Evolutionary conservation across 2,797 vertebrate species (phyloP).

Genomic region (Brachyrhaphis roseni): DNA sequence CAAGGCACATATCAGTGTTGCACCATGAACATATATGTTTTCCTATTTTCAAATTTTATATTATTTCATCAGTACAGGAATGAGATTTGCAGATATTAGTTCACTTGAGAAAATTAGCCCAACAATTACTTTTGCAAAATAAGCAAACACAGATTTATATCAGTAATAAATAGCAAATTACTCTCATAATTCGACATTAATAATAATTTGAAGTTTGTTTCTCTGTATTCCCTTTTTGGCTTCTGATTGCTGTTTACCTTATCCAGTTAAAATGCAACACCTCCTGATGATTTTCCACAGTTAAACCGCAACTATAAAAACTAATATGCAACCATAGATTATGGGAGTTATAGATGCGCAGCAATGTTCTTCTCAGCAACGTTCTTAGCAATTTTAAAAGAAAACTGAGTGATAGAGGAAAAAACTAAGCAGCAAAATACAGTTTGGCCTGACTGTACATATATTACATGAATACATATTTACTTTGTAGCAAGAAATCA

Average conservation of each 20-base stretch:
- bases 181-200: not conserved
- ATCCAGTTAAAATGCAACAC: not conserved
- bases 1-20: conserved; percentile 48
- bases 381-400: not conserved
- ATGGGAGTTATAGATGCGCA: not conserved
- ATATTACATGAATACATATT: not conserved
- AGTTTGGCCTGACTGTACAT: not conserved
- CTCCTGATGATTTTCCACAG: not conserved
- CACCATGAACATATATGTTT: conserved; percentile 23
- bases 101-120: not conserved
- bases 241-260: not conserved
- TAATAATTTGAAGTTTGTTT: not conserved
- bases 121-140: not conserved
- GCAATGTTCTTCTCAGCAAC: not conserved
- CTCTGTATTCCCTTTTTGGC: not conserved
- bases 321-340: not conserved
- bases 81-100: not conserved
- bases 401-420: not conserved
- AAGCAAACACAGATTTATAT: not conserved
- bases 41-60: conserved; percentile 20
- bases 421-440: not conserved
- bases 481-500: not conserved
- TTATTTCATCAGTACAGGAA: not conserved
- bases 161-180: not conserved
- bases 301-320: not conserved